phyloP scores from a whole-genome alignment of 2,888 invertebrate genomes.

The Dolichopus griseipennis region DNA sequence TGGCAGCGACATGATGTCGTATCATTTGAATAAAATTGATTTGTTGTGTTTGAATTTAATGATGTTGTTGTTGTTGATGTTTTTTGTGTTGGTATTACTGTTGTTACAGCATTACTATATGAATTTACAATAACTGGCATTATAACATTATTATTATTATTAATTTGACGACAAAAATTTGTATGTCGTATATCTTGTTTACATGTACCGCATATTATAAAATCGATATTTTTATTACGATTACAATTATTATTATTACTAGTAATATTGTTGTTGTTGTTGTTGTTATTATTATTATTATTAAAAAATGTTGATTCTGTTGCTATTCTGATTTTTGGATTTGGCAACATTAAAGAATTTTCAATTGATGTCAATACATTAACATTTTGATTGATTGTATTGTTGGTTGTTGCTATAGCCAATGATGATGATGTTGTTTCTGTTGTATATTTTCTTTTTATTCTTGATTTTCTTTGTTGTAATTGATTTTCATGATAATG shows the following conservation, averaged over 20 bases:
- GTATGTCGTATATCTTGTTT: conserved; percentile 60
- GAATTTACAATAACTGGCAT: conserved; percentile 21
- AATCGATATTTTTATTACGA: conserved; percentile 18
- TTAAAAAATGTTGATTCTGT: conserved; percentile 18
- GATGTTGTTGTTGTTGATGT: conserved; percentile 16
- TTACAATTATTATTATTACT: conserved; percentile 30
- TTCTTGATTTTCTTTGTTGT: conserved; percentile 38
- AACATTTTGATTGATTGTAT: conserved; percentile 1
- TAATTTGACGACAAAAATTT: conserved; percentile 57
- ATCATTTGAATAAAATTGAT: conserved; percentile 21
- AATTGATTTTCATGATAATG: conserved; percentile 25
- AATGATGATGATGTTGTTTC: conserved; percentile 20
- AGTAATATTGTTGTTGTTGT: conserved; percentile 23
- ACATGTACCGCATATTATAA: conserved; percentile 54
- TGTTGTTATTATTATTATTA: conserved; percentile 16
- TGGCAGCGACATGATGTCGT: conserved; percentile 25
- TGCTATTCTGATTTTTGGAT: conserved; percentile 30
- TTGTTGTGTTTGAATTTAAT: conserved; percentile 21
- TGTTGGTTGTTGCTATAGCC: conserved; percentile 33
- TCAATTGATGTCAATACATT: neutral
- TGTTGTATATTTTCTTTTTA: conserved; percentile 34
- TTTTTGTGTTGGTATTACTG: conserved; percentile 19
- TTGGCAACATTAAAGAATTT: conserved; percentile 27
- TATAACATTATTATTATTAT: conserved; percentile 46
- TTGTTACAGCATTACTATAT: conserved; percentile 27